Evolutionary conservation across 2,888 invertebrate species (phyloP).

Genomic region (Trimorus sp.): DNA sequence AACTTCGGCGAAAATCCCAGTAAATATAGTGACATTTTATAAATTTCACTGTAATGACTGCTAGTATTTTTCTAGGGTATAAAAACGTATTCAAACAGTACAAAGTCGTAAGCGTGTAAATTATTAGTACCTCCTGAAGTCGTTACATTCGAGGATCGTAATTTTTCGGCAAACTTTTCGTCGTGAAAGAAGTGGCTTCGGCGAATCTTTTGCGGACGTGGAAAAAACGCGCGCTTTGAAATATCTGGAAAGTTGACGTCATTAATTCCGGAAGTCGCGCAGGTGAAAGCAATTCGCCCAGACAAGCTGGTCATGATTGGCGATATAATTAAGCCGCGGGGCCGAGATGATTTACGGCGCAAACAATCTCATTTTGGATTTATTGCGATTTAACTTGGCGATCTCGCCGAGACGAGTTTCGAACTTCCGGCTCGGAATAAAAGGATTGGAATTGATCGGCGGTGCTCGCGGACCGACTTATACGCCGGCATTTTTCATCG

Average conservation of each 20-base stretch:
- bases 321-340: conserved; percentile 53
- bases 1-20: no score
- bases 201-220: no score
- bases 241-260: conserved; percentile 57
- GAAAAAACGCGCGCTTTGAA: conserved; percentile 43
- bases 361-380: conserved; percentile 60
- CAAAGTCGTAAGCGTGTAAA: no score
- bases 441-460: conserved; percentile 49
- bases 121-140: no score
- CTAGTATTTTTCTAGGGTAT: no score
- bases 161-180: no score
- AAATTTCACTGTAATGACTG: no score
- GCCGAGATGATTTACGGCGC: conserved; percentile 45
- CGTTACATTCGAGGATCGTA: no score
- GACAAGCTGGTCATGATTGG: conserved; percentile 54
- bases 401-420: conserved; percentile 40
- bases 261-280: conserved; percentile 56
- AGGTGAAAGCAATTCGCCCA: conserved; percentile 45
- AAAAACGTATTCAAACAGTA: no score
- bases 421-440: conserved; percentile 48
- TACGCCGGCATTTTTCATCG: conserved; percentile 15
- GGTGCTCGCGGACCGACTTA: conserved; percentile 37
- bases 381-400: conserved; percentile 54
- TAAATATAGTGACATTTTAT: no score
- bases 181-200: no score